phyloP scores from a whole-genome alignment of 2,797 vertebrate species.

The Myripristis murdjan region DNA sequence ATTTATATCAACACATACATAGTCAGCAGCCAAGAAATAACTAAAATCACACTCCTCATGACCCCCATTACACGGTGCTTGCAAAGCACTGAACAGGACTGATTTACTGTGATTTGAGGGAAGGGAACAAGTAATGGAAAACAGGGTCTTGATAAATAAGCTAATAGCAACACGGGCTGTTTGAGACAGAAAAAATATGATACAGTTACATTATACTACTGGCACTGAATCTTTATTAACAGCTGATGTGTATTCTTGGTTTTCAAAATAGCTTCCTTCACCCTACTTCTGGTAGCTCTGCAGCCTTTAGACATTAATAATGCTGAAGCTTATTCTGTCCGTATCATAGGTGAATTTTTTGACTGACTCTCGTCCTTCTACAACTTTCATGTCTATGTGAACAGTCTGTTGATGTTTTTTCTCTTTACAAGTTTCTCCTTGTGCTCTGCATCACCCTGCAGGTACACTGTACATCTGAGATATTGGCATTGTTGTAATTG shows the following conservation, averaged over 20 bases:
- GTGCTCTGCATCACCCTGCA: constrained; percentile 10
- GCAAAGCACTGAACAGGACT: not conserved
- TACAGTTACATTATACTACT: not conserved
- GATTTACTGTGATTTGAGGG: not conserved
- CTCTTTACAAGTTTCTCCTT: not conserved
- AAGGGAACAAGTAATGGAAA: not conserved
- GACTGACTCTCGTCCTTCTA: no score
- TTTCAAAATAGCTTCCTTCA: not conserved
- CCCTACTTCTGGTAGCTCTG: not conserved
- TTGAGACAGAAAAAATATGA: not conserved
- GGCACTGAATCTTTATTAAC: not conserved
- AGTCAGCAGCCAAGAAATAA: not conserved
- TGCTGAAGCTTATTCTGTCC: not conserved
- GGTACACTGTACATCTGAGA: constrained; percentile 4
- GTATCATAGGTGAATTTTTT: not conserved
- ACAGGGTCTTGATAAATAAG: not conserved
- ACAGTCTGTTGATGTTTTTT: not conserved
- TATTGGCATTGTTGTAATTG: constrained; percentile 21
- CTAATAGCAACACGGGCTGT: not conserved
- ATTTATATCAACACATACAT: not conserved
- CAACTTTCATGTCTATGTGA: not conserved
- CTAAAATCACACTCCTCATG: not conserved
- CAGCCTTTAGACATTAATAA: not conserved
- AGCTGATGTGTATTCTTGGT: not conserved
- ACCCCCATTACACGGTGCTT: not conserved